Evolutionary conservation across 2,113 vertebrate species (phyloP).

Genomic region (Cavia porcellus): DNA sequence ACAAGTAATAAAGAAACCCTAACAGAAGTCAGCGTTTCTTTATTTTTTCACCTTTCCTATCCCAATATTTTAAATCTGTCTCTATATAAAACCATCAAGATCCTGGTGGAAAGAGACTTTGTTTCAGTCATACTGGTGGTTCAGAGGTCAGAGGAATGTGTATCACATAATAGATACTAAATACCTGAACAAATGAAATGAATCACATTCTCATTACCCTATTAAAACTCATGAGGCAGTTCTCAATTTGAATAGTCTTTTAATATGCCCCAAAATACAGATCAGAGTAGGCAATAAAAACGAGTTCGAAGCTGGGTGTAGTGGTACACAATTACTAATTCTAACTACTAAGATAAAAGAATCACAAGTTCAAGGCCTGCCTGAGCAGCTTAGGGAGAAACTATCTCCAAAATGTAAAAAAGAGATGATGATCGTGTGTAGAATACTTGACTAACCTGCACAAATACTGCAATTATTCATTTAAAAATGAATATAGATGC

Average conservation of each 20-base stretch:
- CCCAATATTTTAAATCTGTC: not conserved
- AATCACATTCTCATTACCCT: not conserved
- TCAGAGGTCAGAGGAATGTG: not conserved
- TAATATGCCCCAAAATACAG: not conserved
- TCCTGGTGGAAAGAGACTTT: not conserved
- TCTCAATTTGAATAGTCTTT: constrained; percentile 11
- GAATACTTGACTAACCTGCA: not conserved
- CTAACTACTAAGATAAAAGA: not conserved
- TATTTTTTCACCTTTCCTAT: not conserved
- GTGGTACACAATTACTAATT: not conserved
- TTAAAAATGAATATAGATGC: not conserved
- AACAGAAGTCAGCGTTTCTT: not conserved
- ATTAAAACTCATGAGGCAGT: not conserved
- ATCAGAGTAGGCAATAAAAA: not conserved
- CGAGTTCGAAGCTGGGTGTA: not conserved
- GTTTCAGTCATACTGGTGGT: not conserved
- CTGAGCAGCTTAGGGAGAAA: not conserved
- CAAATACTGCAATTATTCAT: not conserved
- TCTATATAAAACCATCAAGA: not conserved
- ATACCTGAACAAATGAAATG: not conserved
- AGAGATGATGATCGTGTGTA: not conserved
- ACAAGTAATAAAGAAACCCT: not conserved
- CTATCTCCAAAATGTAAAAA: not conserved
- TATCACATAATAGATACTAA: not conserved
- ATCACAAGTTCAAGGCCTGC: not conserved